Conservation (phyloP, 2,888 invertebrate species). For the Rapana venosa region DNA sequence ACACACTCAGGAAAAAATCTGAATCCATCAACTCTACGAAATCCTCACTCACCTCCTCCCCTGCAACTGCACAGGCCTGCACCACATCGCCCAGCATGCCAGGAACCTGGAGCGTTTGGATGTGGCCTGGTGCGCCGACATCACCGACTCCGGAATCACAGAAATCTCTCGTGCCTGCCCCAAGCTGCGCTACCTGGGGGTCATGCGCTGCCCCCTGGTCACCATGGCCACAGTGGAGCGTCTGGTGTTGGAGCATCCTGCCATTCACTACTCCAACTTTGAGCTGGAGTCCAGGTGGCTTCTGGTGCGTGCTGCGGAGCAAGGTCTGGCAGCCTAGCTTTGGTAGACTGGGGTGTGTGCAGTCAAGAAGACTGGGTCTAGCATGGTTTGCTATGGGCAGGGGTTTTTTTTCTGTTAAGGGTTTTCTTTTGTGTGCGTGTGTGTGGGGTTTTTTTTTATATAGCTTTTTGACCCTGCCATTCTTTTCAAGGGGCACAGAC, state of each 20-base stretch:
- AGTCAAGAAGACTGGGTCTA: too few species aligned
- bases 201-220: constrained; percentile 70
- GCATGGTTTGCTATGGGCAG: too few species aligned
- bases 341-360: too few species aligned
- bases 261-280: constrained; percentile 69
- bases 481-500: too few species aligned
- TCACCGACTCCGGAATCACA: constrained; percentile 66
- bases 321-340: too few species aligned
- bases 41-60: neutral
- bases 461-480: too few species aligned
- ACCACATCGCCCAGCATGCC: constrained; percentile 57
- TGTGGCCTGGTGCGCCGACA: constrained; percentile 69
- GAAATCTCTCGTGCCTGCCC: constrained; percentile 61
- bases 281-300: constrained; percentile 66
- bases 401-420: too few species aligned
- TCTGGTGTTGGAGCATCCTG: constrained; percentile 61
- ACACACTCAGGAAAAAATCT: neutral
- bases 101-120: constrained; percentile 65
- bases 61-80: constrained; percentile 57
- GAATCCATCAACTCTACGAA: too few species aligned
- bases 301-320: constrained; percentile 52
- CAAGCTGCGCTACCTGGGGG: constrained; percentile 64
- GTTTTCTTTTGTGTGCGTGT: too few species aligned
- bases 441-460: too few species aligned
- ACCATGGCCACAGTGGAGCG: constrained; percentile 62